Evolutionary conservation across 1,140 invertebrate genomes (phyloP).

Genomic region (Heliconius himera): DNA sequence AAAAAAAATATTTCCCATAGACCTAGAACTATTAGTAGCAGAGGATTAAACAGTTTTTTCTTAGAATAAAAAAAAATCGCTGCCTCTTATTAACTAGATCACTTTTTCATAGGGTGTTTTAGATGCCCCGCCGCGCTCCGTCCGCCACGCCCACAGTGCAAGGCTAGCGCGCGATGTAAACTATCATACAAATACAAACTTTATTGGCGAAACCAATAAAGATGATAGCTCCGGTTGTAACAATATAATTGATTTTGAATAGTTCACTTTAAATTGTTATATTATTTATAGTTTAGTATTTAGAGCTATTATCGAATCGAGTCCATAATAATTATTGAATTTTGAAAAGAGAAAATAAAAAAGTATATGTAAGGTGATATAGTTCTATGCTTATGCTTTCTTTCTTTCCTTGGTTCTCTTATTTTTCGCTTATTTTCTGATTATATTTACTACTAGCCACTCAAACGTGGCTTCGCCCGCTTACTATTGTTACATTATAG

Average conservation of each 20-base stretch:
- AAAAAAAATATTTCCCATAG: too few relatives aligned
- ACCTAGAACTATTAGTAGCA: too few relatives aligned
- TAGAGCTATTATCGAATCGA: neutral
- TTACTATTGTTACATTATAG: too few relatives aligned
- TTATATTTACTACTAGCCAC: too few relatives aligned
- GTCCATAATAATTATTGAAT: neutral
- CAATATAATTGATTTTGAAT: neutral
- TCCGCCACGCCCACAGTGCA: conserved; percentile 44
- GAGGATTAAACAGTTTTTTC: neutral
- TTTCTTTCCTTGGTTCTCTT: too few relatives aligned
- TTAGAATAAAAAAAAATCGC: conserved; percentile 2
- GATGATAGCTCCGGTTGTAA: conserved; percentile 2
- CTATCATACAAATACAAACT: conserved; percentile 27
- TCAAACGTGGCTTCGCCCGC: too few relatives aligned
- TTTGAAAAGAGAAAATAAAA: too few relatives aligned
- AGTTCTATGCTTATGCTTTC: too few relatives aligned
- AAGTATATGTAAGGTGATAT: too few relatives aligned
- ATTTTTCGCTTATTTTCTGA: too few relatives aligned
- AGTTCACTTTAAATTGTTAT: neutral
- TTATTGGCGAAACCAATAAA: conserved; percentile 16
- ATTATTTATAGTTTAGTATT: neutral
- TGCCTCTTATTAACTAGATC: conserved; percentile 41
- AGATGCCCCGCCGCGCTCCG: conserved; percentile 54
- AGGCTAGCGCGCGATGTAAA: conserved; percentile 33
- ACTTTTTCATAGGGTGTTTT: conserved; percentile 43